Conservation (phyloP, 92 coral and sea anemone genomes). For the Umimayanthus chanpuru region DNA sequence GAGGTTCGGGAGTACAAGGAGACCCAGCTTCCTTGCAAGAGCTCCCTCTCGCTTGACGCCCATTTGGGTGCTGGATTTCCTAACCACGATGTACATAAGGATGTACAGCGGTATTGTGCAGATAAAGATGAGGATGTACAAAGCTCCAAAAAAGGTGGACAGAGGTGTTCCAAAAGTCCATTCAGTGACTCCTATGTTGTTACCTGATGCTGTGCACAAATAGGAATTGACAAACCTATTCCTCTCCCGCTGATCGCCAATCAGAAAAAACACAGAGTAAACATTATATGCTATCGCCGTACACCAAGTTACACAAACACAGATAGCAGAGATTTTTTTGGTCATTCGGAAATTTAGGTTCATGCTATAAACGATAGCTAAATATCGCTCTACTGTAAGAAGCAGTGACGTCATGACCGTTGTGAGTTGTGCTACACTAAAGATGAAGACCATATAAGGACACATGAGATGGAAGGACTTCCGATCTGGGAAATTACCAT, state of each 20-base stretch:
- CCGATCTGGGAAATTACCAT: no score
- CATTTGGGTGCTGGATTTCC: no score
- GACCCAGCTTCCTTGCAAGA: no score
- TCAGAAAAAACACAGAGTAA: constrained; percentile 40
- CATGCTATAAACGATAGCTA: no score
- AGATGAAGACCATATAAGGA: constrained; percentile 42
- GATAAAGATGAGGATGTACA: constrained; percentile 53
- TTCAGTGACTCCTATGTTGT: neutral
- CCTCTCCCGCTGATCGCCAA: constrained; percentile 61
- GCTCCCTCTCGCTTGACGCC: no score
- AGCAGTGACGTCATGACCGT: constrained; percentile 58
- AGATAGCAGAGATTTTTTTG: neutral
- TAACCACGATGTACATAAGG: no score
- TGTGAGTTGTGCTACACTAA: constrained; percentile 41
- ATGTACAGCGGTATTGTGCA: constrained; percentile 22
- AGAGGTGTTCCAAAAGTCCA: constrained; percentile 36
- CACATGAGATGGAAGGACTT: constrained; percentile 35
- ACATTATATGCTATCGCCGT: constrained; percentile 28
- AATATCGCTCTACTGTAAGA: no score
- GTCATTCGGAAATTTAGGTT: no score
- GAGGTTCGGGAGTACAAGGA: no score
- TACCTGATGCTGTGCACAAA: constrained; percentile 48
- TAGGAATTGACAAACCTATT: constrained; percentile 55
- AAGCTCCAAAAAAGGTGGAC: constrained; percentile 47
- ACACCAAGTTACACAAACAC: constrained; percentile 46